A percentile compares a stretch with the other conserved stretches of the same genome.
Conservation (phyloP, 2,797 vertebrate species). For the Tadarida brasiliensis region DNA sequence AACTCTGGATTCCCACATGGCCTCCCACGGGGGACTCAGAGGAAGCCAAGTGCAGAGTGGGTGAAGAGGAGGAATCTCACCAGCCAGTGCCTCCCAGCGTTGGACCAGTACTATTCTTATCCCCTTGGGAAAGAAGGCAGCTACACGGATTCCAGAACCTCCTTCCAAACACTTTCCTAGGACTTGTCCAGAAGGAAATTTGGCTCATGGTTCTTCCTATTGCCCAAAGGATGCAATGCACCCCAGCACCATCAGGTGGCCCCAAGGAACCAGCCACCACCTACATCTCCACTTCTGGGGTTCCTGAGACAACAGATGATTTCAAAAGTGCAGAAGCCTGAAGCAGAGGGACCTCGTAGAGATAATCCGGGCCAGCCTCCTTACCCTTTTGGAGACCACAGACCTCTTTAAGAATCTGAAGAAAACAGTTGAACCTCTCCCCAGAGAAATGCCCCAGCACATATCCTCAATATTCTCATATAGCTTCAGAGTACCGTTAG, state of each 20-base stretch:
- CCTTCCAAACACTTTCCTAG: neutral
- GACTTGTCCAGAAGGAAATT: neutral
- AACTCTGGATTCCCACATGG: neutral
- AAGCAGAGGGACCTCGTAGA: neutral
- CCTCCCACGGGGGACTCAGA: neutral
- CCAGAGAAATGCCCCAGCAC: neutral
- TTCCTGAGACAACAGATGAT: neutral
- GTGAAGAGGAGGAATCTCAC: neutral
- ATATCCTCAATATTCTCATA: neutral
- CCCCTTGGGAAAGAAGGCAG: neutral
- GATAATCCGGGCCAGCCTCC: neutral
- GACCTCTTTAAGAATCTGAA: neutral
- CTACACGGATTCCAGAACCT: neutral
- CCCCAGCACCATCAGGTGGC: slow-evolving; percentile 55
- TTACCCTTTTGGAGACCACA: neutral
- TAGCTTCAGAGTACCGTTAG: neutral
- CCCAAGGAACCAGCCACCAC: neutral
- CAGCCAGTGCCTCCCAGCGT: neutral
- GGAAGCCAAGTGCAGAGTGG: neutral
- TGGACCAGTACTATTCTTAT: neutral
- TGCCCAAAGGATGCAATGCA: slow-evolving; percentile 45
- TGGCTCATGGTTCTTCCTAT: neutral
- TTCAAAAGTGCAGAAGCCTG: neutral
- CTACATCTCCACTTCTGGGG: neutral
- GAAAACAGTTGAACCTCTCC: neutral